Conservation (phyloP, 2,797 vertebrate species). For the Monodelphis domestica region DNA sequence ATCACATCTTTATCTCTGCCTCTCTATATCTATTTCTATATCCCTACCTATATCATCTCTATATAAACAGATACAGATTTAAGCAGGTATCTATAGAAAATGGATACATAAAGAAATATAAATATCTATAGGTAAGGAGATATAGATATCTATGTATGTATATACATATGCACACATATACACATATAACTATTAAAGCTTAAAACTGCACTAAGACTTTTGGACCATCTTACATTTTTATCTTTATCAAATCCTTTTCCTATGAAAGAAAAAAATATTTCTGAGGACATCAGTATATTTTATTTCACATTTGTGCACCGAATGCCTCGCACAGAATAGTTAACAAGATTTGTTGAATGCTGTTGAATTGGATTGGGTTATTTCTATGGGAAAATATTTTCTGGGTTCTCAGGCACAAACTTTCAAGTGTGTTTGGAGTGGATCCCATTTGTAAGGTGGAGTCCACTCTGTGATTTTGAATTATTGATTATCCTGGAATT, state of each 20-base stretch:
- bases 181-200: not conserved
- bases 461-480: not conserved
- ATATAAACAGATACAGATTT: not conserved
- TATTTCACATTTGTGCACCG: not conserved
- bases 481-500: not conserved
- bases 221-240: not conserved
- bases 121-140: not conserved
- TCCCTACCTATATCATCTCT: not conserved
- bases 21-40: not conserved
- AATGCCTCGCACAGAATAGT: not conserved
- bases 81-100: not conserved
- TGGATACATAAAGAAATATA: not conserved
- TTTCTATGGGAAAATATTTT: constrained; percentile 52
- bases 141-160: not conserved
- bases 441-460: constrained; percentile 43
- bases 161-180: no score
- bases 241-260: not conserved
- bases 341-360: not conserved
- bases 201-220: not conserved
- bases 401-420: constrained; percentile 56
- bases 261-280: not conserved
- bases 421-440: constrained; percentile 51
- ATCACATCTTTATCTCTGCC: not conserved
- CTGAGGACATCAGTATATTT: not conserved
- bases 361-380: not conserved